Percentiles rank a stretch among this genome's conserved stretches.
These are phyloP conservation scores for Philhelius pedissequus DNA, from an alignment of 2,888 invertebrate genomes.

Conservation along the genomic window DNA sequence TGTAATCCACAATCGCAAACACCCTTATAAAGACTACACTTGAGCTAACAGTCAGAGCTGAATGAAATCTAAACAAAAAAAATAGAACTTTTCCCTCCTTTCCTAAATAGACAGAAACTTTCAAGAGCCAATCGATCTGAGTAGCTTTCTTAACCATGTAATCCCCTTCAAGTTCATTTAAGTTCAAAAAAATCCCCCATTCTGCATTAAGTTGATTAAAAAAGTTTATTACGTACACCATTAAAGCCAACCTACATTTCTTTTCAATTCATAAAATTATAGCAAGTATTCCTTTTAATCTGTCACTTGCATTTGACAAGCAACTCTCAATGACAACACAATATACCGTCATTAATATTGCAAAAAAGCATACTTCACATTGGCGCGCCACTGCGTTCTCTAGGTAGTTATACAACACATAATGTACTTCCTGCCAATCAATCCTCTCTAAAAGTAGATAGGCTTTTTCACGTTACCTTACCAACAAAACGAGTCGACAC, in stretches of 20 bases:
- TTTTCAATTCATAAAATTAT: background rate
- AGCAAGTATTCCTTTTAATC: background rate
- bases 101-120: background rate
- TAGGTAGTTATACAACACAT: slow-evolving; percentile 1
- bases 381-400: background rate
- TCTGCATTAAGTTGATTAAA: slow-evolving; percentile 57
- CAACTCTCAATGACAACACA: slow-evolving; percentile 27
- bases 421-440: slow-evolving; percentile 67
- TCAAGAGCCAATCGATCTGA: background rate
- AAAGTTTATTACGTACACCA: slow-evolving; percentile 29
- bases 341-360: slow-evolving; percentile 63
- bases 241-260: background rate
- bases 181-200: background rate
- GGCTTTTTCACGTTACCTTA: background rate
- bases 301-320: slow-evolving; percentile 36
- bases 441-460: slow-evolving; percentile 51
- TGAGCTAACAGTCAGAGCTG: no score
- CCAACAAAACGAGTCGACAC: background rate
- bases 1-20: no score
- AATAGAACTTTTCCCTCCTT: no score
- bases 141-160: background rate
- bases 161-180: background rate
- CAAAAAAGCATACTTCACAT: slow-evolving; percentile 50
- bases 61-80: no score
- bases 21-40: no score